These are phyloP conservation scores for Cercopithecus mona DNA, from an alignment of 2,113 vertebrate genomes.

Conservation along the genomic window DNA sequence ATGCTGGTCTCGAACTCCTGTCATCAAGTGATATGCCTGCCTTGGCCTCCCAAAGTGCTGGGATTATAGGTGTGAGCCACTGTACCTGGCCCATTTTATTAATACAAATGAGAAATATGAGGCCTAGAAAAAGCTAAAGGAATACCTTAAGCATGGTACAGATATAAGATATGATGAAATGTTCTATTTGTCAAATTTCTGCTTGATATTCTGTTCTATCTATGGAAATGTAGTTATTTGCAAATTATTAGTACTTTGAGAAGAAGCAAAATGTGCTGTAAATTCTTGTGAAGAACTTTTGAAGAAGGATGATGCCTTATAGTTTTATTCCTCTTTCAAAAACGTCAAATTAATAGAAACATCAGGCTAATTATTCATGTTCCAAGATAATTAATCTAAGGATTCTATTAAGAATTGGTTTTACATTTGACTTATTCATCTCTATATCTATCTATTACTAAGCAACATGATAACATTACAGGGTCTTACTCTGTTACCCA, in stretches of 20 bases:
- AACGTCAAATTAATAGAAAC: background rate
- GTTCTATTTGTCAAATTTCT: background rate
- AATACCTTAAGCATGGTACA: background rate
- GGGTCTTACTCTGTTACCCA: too few relatives aligned
- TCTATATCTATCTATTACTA: background rate
- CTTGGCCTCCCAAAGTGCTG: too few relatives aligned
- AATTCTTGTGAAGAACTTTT: slow-evolving; percentile 21
- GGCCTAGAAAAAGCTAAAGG: background rate
- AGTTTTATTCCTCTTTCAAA: background rate
- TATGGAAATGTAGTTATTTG: slow-evolving; percentile 3
- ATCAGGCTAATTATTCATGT: background rate
- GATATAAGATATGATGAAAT: background rate
- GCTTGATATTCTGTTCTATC: background rate
- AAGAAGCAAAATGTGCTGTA: background rate
- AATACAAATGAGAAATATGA: background rate
- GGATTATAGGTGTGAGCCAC: too few relatives aligned
- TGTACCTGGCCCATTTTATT: too few relatives aligned
- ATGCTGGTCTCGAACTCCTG: too few relatives aligned
- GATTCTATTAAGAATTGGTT: background rate
- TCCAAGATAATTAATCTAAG: background rate
- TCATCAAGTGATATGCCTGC: too few relatives aligned
- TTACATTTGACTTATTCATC: background rate
- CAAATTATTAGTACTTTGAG: background rate
- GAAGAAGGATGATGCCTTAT: background rate
- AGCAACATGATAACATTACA: background rate